Evolutionary conservation across 2,797 vertebrate genomes (phyloP), one percentile per base, ranked within the genome.

Genomic region (Melopsittacus undulatus): DNA sequence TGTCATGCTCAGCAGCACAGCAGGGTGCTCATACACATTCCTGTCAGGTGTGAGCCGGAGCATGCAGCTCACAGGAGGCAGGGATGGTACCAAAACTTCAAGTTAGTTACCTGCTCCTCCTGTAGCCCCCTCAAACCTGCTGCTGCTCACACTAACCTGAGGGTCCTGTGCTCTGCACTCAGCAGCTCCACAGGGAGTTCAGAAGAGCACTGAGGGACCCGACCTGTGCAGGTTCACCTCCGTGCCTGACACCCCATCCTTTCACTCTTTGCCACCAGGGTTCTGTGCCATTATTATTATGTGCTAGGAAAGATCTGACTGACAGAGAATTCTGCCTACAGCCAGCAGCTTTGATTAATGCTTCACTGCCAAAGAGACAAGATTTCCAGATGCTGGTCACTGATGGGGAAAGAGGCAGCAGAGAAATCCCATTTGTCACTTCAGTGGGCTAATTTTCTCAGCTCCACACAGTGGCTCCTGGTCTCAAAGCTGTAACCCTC

Each of bases 341-440:
- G 40, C 24, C 78, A 51, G n/a, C 67, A 83, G 81, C 73, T 89
- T 20, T 34, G 22, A 67, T 43, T 77, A 70, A 94, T 68, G 80
- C 68, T 64, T 78, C 56, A 23, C 9, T 38, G 83, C 83, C 86
- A 73, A 66, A 59, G 91, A 79, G 86, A 75, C 21, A 46, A 68
- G 69, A 84, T 29, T 80, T 85, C 90, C 73, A 89, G 83, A 54
- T 73, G 94, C 56, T 43, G 61, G 69, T 30, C 64, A n/a, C 51
- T 84, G 85, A 49, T 5, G 32, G 76, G 72, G 62, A 92, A 68
- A 57, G 46, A 84, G 54, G 10, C 62, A 57, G 79, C 82, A 80
- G 40, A 91, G 81, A 89, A 97, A 94, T 82, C 67, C 80, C 78
- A 87, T 92, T 89, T 95, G 80, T 74, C 77, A 46, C 78, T 62